Base-by-base conservation (phyloP, 2,888 invertebrate species). In the Idaea biselata region DNA sequence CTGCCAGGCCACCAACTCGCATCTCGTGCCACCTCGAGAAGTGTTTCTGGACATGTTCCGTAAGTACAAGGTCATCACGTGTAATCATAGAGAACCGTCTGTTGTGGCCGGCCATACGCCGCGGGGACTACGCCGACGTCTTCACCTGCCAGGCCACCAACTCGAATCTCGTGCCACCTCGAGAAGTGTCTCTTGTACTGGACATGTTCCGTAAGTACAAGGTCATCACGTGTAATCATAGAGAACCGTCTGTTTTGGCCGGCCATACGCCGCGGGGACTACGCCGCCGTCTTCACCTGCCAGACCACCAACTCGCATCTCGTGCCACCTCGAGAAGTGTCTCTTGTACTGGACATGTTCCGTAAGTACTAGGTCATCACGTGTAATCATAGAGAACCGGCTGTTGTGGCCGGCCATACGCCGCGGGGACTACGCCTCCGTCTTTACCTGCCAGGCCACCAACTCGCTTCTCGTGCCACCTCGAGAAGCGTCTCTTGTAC, bases 111-210 rank as follows among this genome's bases (percentile, higher is more conserved):
- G 94, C 95, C 58, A 94, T 97, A 70, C 93, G 95, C 63, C 93
- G 97, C 64, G 95, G 95, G 31, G 96, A 97, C 92, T 94, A 97
- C 77, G 96, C 97, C 74, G 95, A 96, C 18, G 95, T 97, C 71
- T 97, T 97, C 91, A 97, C 97, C 63, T 98, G 97, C 82, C 96
- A 97, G 84, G 97, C 97, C 31, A 93, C 95, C 79, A 98, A 98
- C 91, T 97, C 97, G 63, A 94, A 95, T 77, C 94, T 97, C 63
- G 96, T 96, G 61, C 96, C 96, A 76, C 96, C 97, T 11, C 95
- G 95, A 83, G 96, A 96, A 84, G 94, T 96, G 17, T 95, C 96
- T 32, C 94, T 97, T 60, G 94, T 95, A 60, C 93, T 97, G 65
- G 96, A 97, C 80, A 94, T 97, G 89, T 95, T 95, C 83, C 86